These are phyloP conservation scores for Trichogramma dendrolimi DNA, from an alignment of 2,888 invertebrate genomes.

Conservation along the genomic window DNA sequence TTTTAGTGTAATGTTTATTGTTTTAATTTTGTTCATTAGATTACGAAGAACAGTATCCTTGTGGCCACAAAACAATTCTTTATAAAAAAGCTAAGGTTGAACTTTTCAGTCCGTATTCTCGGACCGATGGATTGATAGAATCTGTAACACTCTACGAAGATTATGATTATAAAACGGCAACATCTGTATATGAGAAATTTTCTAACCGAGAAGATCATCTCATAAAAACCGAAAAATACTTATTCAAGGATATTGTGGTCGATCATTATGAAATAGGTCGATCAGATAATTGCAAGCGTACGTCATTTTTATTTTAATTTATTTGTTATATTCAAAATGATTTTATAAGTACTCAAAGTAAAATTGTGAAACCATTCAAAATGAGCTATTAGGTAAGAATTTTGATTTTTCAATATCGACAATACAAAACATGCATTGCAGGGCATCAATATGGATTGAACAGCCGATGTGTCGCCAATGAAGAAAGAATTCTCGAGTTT, in stretches of 20 bases:
- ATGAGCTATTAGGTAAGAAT: not conserved
- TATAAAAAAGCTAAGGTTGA: constrained; percentile 75
- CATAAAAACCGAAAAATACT: constrained; percentile 56
- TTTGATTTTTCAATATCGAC: not conserved
- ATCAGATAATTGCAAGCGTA: constrained; percentile 67
- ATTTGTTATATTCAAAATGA: not conserved
- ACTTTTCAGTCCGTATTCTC: constrained; percentile 72
- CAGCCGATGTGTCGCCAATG: constrained; percentile 39
- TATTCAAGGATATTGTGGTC: constrained; percentile 54
- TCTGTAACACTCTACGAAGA: constrained; percentile 62
- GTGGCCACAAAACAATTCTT: constrained; percentile 62
- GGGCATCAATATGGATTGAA: constrained; percentile 50
- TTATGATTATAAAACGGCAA: constrained; percentile 55
- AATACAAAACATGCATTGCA: constrained; percentile 33
- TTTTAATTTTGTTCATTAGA: constrained; percentile 43
- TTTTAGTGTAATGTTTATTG: not conserved
- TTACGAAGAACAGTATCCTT: constrained; percentile 70
- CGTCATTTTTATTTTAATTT: constrained; percentile 22
- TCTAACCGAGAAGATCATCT: constrained; percentile 65
- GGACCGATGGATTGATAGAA: constrained; percentile 68
- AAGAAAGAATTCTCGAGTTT: constrained; percentile 53
- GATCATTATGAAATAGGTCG: constrained; percentile 67
- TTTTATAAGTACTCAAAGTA: not conserved
- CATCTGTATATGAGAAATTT: constrained; percentile 42
- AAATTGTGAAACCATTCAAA: too few species aligned